Base-by-base conservation (phyloP, 2,797 vertebrate species). In the Scleropages formosus region DNA sequence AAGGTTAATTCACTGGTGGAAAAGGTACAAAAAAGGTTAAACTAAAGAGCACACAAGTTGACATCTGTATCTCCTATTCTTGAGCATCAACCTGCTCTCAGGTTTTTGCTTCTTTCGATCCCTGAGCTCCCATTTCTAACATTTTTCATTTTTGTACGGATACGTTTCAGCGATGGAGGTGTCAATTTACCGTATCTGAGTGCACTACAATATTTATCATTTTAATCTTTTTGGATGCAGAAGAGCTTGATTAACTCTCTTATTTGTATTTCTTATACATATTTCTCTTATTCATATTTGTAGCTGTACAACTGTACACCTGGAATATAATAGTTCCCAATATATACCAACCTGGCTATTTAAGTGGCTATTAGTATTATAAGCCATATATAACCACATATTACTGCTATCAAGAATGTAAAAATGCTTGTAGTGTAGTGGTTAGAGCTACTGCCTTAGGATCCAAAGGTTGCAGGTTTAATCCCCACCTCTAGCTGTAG, bases 11-110 rank as follows among this genome's bases (percentile, higher is more conserved):
- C 27, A 39, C 4, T 53, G 66, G 65, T 59, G 68, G 47, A 75
- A 75, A 68, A 22, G 46, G 69, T 66, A 68, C 27, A 53, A 20
- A 68, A 75, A 68, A 75, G 65, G 74, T 69, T 47, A 75, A 69
- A 60, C 31, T 15, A 67, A 75, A 75, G 65, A 59, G 20, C 53
- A 68, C 26, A 53, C 7, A 53, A 9, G 39, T 16, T 20, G 31
- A 26, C 26, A 70, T 69, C 67, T 69, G 49, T 20, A 68, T 9
- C n/a, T 69, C 24, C 22, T 9, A 53, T 8, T 53, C 7, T 70
- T 70, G 22, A 16, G 47, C 27, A 70, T 49, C 46, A 70, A 39
- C 68, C 51, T 68, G 47, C 70, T 22, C n/a, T 70, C 47, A 53
- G 49, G 67, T 49, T 20, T 46, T 51, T 69, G 24, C 22, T 53